Evolutionary conservation across 2,888 invertebrate species (phyloP).

Genomic region (Siphlonurus alternatus): DNA sequence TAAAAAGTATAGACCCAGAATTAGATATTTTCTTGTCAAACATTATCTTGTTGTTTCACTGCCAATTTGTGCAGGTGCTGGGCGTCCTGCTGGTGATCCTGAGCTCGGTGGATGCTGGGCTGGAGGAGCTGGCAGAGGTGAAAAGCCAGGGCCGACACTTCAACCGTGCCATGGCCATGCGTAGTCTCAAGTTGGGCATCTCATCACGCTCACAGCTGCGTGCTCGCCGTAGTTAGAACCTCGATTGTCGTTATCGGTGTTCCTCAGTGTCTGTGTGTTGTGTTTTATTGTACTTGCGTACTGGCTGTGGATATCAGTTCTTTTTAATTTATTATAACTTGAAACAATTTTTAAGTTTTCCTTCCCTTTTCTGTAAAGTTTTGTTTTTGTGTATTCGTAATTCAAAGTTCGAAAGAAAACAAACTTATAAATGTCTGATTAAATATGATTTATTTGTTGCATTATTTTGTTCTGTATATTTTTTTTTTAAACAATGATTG

Average conservation of each 20-base stretch:
- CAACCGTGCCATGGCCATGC: constrained; percentile 79
- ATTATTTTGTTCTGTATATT: neutral
- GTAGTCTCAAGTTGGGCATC: constrained; percentile 41
- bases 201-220: constrained; percentile 21
- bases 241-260: neutral
- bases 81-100: constrained; percentile 69
- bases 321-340: neutral
- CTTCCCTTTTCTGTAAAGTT: neutral
- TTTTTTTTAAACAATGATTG: neutral
- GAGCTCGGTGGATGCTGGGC: constrained; percentile 44
- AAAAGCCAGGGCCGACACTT: constrained; percentile 61
- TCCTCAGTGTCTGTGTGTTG: neutral
- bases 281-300: neutral
- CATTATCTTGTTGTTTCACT: too few species aligned
- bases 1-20: too few species aligned
- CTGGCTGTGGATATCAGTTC: neutral
- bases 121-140: constrained; percentile 26
- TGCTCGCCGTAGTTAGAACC: neutral
- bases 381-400: too few species aligned
- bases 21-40: too few species aligned
- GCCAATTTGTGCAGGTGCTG: constrained; percentile 44
- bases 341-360: neutral
- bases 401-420: too few species aligned
- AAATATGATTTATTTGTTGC: neutral
- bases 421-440: neutral